Evolutionary conservation across 2,797 vertebrate genomes (phyloP), one percentile per base, ranked within the genome.

Genomic region (Geotrypetes seraphini): DNA sequence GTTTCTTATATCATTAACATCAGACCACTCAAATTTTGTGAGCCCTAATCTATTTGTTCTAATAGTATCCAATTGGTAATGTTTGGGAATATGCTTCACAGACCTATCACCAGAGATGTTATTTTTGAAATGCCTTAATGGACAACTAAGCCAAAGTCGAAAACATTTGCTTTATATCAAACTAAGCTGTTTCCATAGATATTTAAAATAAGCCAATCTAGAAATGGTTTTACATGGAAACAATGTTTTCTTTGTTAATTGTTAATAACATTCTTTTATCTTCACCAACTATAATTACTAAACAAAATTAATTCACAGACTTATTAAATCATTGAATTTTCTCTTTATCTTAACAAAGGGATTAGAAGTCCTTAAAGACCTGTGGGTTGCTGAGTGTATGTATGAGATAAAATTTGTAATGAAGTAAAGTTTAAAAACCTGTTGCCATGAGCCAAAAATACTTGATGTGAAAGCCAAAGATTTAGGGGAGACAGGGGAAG

Each of bases 381-480:
- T 74, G 48, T 66, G 75, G 77, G 68, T 71, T 74, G 79, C 69
- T n/a, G 21, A 82, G 72, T 76, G 74, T 74, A 78, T 73, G 63
- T 65, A 66, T 71, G 78, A 69, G 16, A 47, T 30, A 36, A 73
- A 80, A 70, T 61, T 74, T 85, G 86, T 79, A 87, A 88, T 88
- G 84, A 89, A 89, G 76, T 86, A 91, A 87, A 89, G 75, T 86
- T 86, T 90, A 91, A 88, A 89, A 90, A 92, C 89, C 89, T 92
- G 89, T 90, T 92, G 89, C 88, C 88, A 92, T 89, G 89, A 92
- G 88, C 87, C 89, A 90, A 92, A 91, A 88, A 92, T 91, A 90
- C 84, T 89, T 86, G 89, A 92, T 81, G 89, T 90, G 88, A 90
- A 90, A 86, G 89, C 89, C 87, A 92, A 84, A 87, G 89, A 92